These are phyloP conservation scores for Trachelus tabidus DNA, from an alignment of 2,888 invertebrate species.

Conservation along the genomic window DNA sequence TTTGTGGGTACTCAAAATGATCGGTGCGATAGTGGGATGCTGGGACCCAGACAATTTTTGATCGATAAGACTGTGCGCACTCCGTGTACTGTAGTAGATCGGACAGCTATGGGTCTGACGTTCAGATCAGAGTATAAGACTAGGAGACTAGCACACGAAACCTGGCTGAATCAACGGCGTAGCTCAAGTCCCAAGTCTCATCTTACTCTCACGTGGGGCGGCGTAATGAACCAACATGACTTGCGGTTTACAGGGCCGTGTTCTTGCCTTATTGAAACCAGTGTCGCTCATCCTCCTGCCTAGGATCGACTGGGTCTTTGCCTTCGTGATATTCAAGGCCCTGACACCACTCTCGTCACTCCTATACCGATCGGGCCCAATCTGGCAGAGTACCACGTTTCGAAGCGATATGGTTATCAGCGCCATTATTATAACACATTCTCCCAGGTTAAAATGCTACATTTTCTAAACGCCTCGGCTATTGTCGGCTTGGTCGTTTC, in stretches of 20 bases:
- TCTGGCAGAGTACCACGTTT: background rate
- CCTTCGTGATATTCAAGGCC: background rate
- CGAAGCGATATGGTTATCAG: slow-evolving; percentile 1
- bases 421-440: slow-evolving; percentile 7
- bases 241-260: slow-evolving; percentile 60
- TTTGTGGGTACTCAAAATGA: background rate
- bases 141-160: background rate
- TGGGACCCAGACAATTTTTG: background rate
- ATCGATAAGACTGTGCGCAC: background rate
- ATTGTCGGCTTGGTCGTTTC: background rate
- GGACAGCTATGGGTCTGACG: background rate
- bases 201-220: slow-evolving; percentile 60
- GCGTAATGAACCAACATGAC: slow-evolving; percentile 64
- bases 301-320: slow-evolving; percentile 24
- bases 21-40: background rate
- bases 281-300: slow-evolving; percentile 53
- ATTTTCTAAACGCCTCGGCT: background rate
- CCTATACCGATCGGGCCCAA: background rate
- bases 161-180: slow-evolving; percentile 14
- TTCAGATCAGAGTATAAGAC: background rate
- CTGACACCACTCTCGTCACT: background rate
- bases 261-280: slow-evolving; percentile 64
- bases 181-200: slow-evolving; percentile 44
- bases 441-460: slow-evolving; percentile 1
- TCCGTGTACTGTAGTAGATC: background rate